Evolutionary conservation across 2,113 vertebrate genomes (phyloP), one percentile per base, ranked within the genome.

Genomic region (Leucoraja erinaceus): DNA sequence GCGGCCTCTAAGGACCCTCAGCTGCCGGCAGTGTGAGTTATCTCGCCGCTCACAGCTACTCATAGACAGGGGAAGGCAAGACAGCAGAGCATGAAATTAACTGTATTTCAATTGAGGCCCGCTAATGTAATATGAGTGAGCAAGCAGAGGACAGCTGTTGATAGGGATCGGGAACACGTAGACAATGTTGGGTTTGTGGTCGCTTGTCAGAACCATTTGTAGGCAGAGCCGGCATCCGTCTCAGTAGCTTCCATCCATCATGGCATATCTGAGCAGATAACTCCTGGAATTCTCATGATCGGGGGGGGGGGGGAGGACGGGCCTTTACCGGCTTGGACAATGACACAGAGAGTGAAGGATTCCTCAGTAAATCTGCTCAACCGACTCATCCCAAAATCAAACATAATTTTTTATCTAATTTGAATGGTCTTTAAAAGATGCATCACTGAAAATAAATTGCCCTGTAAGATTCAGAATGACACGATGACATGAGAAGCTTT

Each of bases 71-170:
- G 68, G 68, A 66, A 91, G 38, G 90, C 33, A 91, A 91, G 1
- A 91, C 90, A 66, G 54, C 22, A 72, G 72, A 91, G 90, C 90
- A 91, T 91, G 90, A 91, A 91, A 91, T 91, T 91, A 91, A 91
- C 90, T 91, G 66, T 91, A 91, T 91, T 91, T 91, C 68, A 91
- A 72, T 33, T 72, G 33, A 91, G 63, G 12, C 90, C 68, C 70
- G 18, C 90, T 91, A 74, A 91, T 91, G 90, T 91, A 68, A 91
- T 91, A 74, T 54, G 68, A 91, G 66, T 91, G 90, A 33, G 72
- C 90, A 91, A 74, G 72, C 90, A 54, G 66, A 72, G 70, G 18
- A 91, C 90, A 91, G 90, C 90, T 74, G 90, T 91, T 91, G 90
- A 91, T 91, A 74, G 10, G 68, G n/a, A 91, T 74, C 66, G 4